Conservation (phyloP, 2,888 invertebrate genomes). For the Zaprionus obscuricornis region DNA sequence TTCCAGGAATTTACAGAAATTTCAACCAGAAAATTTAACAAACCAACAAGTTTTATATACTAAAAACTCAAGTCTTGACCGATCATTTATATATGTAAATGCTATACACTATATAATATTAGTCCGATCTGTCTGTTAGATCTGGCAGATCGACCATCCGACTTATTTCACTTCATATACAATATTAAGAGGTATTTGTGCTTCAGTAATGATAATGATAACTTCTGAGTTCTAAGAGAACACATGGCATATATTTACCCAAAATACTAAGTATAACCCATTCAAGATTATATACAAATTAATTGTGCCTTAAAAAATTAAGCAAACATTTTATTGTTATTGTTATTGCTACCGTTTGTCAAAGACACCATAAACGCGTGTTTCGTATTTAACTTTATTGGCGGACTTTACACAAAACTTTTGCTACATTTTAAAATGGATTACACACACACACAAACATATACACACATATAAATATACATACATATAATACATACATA, state of each 20-base stretch:
- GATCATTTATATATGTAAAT: no score
- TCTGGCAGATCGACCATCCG: no score
- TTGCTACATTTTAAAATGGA: slow-evolving; percentile 48
- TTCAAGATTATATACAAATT: slow-evolving; percentile 29
- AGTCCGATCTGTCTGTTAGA: no score
- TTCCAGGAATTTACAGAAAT: no score
- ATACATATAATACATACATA: background rate
- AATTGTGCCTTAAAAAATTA: slow-evolving; percentile 51
- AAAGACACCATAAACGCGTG: slow-evolving; percentile 34
- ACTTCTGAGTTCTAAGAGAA: no score
- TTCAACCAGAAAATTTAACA: no score
- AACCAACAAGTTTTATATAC: no score
- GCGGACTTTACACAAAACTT: slow-evolving; percentile 23
- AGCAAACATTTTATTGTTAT: slow-evolving; percentile 57
- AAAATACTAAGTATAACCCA: slow-evolving; percentile 7
- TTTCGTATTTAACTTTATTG: slow-evolving; percentile 53
- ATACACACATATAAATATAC: slow-evolving; percentile 4
- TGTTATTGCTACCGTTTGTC: slow-evolving; percentile 49
- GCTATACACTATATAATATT: no score
- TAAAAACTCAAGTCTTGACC: no score
- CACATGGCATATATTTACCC: background rate
- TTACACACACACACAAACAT: slow-evolving; percentile 10
- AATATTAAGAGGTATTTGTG: no score
- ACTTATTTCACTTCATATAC: background rate
- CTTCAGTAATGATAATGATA: no score